phyloP scores from a whole-genome alignment of 2,888 invertebrate genomes.

The Lucinisca nassula region DNA sequence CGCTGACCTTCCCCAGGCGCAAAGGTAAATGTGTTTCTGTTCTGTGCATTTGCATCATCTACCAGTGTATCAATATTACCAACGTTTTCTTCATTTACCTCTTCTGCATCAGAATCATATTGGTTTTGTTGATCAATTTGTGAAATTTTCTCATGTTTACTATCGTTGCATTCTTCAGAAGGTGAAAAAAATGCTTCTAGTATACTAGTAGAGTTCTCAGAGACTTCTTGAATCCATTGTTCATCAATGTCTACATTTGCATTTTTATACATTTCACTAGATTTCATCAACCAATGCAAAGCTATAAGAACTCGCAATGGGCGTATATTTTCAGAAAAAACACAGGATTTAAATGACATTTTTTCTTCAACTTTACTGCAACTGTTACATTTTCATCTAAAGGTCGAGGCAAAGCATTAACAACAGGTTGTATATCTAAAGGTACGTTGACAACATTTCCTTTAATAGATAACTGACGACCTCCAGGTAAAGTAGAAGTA shows the following conservation, averaged over 20 bases:
- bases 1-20: too few species aligned
- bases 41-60: too few species aligned
- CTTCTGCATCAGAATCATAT: too few species aligned
- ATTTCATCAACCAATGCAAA: slow-evolving; percentile 44
- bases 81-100: too few species aligned
- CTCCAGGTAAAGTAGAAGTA: slow-evolving; percentile 52
- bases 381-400: slow-evolving; percentile 60
- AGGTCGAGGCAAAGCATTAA: slow-evolving; percentile 36
- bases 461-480: slow-evolving; percentile 63
- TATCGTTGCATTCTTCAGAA: too few species aligned
- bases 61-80: too few species aligned
- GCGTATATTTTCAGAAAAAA: slow-evolving; percentile 61
- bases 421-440: slow-evolving; percentile 65
- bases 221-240: too few species aligned
- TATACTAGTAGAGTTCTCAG: slow-evolving; percentile 44
- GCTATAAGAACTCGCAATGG: slow-evolving; percentile 56
- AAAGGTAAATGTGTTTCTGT: too few species aligned
- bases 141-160: too few species aligned
- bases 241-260: too few species aligned
- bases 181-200: too few species aligned
- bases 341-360: slow-evolving; percentile 47
- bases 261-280: slow-evolving; percentile 58
- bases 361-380: slow-evolving; percentile 67
- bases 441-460: slow-evolving; percentile 73
- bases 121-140: too few species aligned